Base-by-base conservation (phyloP, 1,140 invertebrate genomes). In the Propsilocerus akamusi region DNA sequence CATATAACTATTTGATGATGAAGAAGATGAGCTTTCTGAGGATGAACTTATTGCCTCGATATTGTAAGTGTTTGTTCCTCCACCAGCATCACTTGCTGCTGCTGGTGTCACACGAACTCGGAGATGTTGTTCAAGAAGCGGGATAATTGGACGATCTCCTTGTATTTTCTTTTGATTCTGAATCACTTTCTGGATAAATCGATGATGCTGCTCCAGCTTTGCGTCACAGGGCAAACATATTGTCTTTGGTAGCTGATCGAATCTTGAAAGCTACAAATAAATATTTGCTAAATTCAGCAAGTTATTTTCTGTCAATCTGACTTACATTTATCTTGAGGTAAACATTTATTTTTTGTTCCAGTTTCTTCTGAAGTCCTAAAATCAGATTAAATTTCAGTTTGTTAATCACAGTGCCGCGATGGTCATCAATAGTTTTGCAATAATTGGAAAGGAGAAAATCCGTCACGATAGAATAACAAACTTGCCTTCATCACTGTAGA, bases 161-260 rank as follows among this genome's bases (percentile, higher is more conserved):
- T 41, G 34, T 20, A 41, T 41, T 41, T 41, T 41, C 17, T 41
- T 41, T 20, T 41, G 34, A 41, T 41, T 41, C 5, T 41, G 34
- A 20, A 41, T 41, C 3, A 41, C 34, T 41, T 20, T 41, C 22
- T 41, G 34, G 5, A 41, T 41, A 17, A 41, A 41, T 41, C 34
- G n/a, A 20, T 41, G 34, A 10, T 41, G 34, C 17, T 41, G 34
- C 14, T 41, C 34, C 8, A 41, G 14, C 22, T 41, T 41, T 4
- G 34, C 34, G 22, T 41, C 34, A 17, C 34, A 41, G 10, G 34
- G 34, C 14, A 41, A 10, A 41, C 34, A 41, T 17, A 41, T 41
- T 4, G 22, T 20, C 11, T 41, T 41, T 17, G 34, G 34, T 17
- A 41, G 17, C 8, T 14, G 34, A 41, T 41, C 34, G 22, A 17